Conservation (phyloP, 2,888 invertebrate genomes). For the Pedicia rivosa region DNA sequence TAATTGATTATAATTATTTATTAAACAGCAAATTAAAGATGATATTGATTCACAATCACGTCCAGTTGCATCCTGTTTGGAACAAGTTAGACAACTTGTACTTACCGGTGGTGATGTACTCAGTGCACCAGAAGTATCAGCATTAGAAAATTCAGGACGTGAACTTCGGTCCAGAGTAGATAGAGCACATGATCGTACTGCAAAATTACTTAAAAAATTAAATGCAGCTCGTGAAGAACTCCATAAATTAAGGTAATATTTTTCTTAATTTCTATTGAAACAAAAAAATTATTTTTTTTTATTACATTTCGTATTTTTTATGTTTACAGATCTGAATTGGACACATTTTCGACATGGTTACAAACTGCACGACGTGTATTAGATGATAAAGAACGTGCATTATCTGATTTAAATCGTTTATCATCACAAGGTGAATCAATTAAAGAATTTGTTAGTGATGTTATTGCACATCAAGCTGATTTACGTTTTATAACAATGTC, state of each 20-base stretch:
- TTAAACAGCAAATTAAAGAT: slow-evolving; percentile 63
- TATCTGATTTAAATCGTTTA: slow-evolving; percentile 59
- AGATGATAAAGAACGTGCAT: slow-evolving; percentile 70
- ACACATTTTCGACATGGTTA: slow-evolving; percentile 71
- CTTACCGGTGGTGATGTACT: slow-evolving; percentile 83
- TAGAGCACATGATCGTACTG: slow-evolving; percentile 62
- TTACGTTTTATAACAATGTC: slow-evolving; percentile 90
- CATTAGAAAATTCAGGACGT: slow-evolving; percentile 72
- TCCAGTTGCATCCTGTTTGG: slow-evolving; percentile 69
- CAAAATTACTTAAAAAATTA: slow-evolving; percentile 58
- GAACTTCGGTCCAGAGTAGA: slow-evolving; percentile 71
- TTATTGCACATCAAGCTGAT: slow-evolving; percentile 92
- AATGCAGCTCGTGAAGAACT: slow-evolving; percentile 73
- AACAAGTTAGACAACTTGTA: slow-evolving; percentile 80
- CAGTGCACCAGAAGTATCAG: slow-evolving; percentile 78
- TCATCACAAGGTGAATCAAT: slow-evolving; percentile 61
- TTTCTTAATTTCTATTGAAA: no score
- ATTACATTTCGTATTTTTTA: slow-evolving; percentile 13
- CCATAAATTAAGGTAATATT: slow-evolving; percentile 73
- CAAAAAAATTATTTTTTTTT: slow-evolving; percentile 1
- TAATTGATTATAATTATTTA: slow-evolving; percentile 1
- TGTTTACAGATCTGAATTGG: slow-evolving; percentile 57
- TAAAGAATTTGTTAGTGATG: slow-evolving; percentile 78
- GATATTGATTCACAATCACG: slow-evolving; percentile 76
- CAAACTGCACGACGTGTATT: slow-evolving; percentile 60